These are phyloP conservation scores for Mizuhopecten yessoensis DNA, from an alignment of 1,140 invertebrate genomes.

Conservation along the genomic window DNA sequence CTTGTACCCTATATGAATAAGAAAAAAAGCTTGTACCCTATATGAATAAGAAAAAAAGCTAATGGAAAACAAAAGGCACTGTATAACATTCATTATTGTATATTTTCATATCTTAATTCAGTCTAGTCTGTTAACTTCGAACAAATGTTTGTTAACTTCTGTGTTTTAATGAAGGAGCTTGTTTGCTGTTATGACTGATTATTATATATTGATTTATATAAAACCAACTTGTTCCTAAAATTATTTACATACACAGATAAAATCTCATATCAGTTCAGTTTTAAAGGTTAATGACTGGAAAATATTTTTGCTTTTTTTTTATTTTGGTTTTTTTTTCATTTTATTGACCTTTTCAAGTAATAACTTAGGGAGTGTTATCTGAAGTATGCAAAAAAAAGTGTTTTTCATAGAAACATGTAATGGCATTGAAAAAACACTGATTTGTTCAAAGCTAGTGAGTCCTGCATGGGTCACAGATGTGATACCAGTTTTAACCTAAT, in stretches of 20 bases:
- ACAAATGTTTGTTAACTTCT: conserved; percentile 21
- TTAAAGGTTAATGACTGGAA: conserved; percentile 27
- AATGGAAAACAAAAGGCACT: background rate
- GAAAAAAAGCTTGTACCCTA: no score
- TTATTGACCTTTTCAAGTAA: background rate
- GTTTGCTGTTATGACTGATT: background rate
- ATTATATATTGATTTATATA: conserved; percentile 8
- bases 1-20: no score
- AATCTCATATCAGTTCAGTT: conserved; percentile 1
- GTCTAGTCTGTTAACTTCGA: background rate
- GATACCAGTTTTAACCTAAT: no score
- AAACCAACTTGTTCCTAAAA: background rate
- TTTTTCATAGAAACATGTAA: background rate
- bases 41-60: background rate
- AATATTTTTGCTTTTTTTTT: background rate
- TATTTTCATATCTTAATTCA: background rate
- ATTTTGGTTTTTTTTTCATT: background rate
- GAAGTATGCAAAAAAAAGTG: background rate
- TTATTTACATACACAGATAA: background rate
- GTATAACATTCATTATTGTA: background rate
- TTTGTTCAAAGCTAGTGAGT: background rate
- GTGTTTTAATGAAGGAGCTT: background rate
- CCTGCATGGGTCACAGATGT: no score
- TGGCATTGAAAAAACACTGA: background rate
- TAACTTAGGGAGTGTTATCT: background rate